These are phyloP conservation scores for Mirounga angustirostris DNA, from an alignment of 2,113 vertebrate species.

Conservation along the genomic window DNA sequence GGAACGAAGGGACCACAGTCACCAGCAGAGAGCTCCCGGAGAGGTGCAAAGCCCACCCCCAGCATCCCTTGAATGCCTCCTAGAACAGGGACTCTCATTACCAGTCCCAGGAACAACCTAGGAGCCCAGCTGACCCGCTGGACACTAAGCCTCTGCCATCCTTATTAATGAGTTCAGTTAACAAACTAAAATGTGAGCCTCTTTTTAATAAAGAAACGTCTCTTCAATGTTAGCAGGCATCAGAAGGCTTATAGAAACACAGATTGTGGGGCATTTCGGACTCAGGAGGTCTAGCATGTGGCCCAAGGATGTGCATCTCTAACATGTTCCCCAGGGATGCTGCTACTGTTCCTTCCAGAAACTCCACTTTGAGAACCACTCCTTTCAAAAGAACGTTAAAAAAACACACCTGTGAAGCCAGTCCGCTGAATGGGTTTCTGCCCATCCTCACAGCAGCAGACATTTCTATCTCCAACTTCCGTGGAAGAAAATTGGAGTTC, in stretches of 20 bases:
- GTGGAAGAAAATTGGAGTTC: not conserved
- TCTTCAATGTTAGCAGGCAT: not conserved
- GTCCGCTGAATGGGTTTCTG: not conserved
- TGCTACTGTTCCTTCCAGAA: not conserved
- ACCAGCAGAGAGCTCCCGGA: not conserved
- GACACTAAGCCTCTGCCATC: not conserved
- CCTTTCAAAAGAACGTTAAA: not conserved
- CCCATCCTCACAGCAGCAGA: not conserved
- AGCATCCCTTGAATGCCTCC: not conserved
- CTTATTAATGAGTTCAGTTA: not conserved
- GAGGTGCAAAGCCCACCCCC: not conserved
- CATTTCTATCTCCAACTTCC: not conserved
- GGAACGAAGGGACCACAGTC: not conserved
- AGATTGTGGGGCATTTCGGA: not conserved
- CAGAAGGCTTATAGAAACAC: not conserved
- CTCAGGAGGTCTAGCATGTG: not conserved
- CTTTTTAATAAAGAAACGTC: not conserved
- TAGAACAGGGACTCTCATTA: not conserved
- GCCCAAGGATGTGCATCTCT: not conserved
- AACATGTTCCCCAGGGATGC: not conserved
- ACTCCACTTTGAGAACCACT: not conserved
- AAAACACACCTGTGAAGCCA: not conserved
- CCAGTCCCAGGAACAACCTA: not conserved
- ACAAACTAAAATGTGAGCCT: not conserved
- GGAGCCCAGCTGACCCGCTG: not conserved